Evolutionary conservation across 2,113 vertebrate genomes (phyloP), one percentile per base, ranked within the genome.

Genomic region (Centropus bengalensis): DNA sequence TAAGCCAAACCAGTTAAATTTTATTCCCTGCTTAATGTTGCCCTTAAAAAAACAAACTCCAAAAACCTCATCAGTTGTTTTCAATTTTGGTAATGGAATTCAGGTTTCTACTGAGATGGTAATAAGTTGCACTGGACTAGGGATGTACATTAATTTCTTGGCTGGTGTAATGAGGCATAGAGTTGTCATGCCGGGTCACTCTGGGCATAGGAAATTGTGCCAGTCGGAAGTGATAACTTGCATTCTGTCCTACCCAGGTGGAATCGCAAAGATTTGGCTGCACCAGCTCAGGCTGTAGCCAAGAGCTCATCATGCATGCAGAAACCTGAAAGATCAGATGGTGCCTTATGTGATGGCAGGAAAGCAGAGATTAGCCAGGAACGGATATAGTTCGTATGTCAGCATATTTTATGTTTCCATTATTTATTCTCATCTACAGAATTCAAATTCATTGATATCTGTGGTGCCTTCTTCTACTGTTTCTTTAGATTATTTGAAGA

Each of bases 191-290:
- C 73, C 33, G 91, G 86, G 94, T 91, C 93, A 91, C 91, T 93
- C 90, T 96, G 91, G 56, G 89, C 80, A 10, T 30, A 54, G 93
- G 95, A 91, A 73, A 62, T 62, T 6, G 76, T 90, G 96, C 91
- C 96, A 95, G 82, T 96, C 56, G 68, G 95, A 96, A 96, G 91
- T 93, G 91, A 88, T 93, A 94, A 91, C 95, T 90, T 71, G 60
- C 93, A 71, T 97, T 97, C 96, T 97, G 94, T 95, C 93, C 93
- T 96, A 64, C 90, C 94, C 95, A 96, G 94, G 96, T 96, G 95
- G 93, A 91, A 75, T 68, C 1, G 2, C 86, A 75, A 64, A 75
- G 88, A 97, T 75, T 95, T 97, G 96, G 96, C 94, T 84, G 76
- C 28, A 56, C 64, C 68, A 47, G 60, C 92, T 36, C 68, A 1